Conservation (phyloP, 2,888 invertebrate genomes). For the Ochropleura plecta region DNA sequence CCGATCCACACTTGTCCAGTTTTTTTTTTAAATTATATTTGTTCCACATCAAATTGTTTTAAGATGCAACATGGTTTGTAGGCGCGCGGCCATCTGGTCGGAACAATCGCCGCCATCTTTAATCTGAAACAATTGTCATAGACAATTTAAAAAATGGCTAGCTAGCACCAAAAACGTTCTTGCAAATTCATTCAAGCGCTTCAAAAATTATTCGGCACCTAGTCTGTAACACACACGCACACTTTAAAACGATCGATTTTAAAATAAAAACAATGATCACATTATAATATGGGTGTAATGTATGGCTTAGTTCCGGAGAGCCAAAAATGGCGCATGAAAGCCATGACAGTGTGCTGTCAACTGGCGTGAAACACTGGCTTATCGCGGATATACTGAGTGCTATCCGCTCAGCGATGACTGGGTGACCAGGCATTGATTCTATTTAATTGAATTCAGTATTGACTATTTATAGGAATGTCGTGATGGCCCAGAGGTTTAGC, state of each 20-base stretch:
- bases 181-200: background rate
- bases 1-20: no score
- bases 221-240: no score
- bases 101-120: background rate
- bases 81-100: background rate
- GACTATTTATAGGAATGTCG: background rate
- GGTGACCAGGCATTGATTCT: background rate
- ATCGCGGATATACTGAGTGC: conserved; percentile 33
- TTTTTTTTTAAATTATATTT: background rate
- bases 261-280: no score
- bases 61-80: background rate
- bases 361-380: conserved; percentile 36
- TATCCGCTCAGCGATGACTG: conserved; percentile 11
- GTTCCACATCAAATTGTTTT: background rate
- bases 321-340: conserved; percentile 8
- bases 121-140: background rate
- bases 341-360: conserved; percentile 26
- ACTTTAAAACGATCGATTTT: background rate
- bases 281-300: background rate
- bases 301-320: conserved; percentile 9
- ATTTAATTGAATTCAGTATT: conserved; percentile 5
- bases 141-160: no score
- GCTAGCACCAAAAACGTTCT: background rate
- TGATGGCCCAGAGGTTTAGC: no score
- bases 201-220: background rate